Evolutionary conservation across 2,888 invertebrate genomes (phyloP), one percentile per base, ranked within the genome.

Genomic region (Onchidella celtica): DNA sequence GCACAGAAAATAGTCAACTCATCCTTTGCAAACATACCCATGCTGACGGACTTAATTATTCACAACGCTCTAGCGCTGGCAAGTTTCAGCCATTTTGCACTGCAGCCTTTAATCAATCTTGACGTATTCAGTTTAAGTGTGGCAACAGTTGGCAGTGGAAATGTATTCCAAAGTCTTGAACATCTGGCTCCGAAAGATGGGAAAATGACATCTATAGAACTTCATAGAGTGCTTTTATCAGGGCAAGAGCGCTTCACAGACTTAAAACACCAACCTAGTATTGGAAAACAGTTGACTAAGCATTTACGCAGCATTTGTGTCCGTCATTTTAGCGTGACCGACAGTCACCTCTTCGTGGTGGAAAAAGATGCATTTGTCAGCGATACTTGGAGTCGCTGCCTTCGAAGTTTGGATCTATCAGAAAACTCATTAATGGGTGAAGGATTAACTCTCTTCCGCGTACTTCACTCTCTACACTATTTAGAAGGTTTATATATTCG

Each of bases 291-390:
- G n/a, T 55, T 29, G 17, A 57, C 76, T 17, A 57, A 78, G 38
- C 59, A 69, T 38, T 66, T 78, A 27, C 17, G 14, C 1, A n/a
- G 38, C 27, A 78, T 78, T 29, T 78, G 78, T 61, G 69, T 78
- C 1, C 4, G 34, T 27, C 0, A 59, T 21, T 59, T 78, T 24
- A 27, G 36, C 14, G 57, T 78, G 9, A 24, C 14, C 36, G 6
- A 69, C 21, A 27, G 59, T 9, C 0, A 59, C 1, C 17, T 78
- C 1, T 59, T 59, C 21, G 29, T 66, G 4, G 38, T 78, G 11
- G 11, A 24, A 57, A 17, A 2, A 55, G 59, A 59, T 29, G 78
- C 69, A 38, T 36, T 78, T n/a, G 0, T 27, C 0, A 61, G 55
- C 14, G 9, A 3, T 21, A 14, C 40, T 0, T 78, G 78, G 78